Percentiles rank a stretch among this genome's conserved stretches.
These are phyloP conservation scores for Parotia lawesii DNA, from an alignment of 2,113 vertebrate species.

Conservation along the genomic window DNA sequence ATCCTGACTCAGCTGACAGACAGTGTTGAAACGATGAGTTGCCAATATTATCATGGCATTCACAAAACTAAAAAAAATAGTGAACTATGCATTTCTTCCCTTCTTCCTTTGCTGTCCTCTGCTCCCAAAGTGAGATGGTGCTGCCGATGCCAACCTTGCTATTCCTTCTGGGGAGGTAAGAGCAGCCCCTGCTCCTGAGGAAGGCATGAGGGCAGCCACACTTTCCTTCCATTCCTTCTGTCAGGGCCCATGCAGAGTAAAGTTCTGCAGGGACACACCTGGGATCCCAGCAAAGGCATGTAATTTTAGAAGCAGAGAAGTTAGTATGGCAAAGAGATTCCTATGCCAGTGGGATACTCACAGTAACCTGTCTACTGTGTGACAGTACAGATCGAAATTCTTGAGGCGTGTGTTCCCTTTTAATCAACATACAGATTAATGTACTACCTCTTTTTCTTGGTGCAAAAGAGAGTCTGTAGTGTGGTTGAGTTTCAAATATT, in stretches of 20 bases:
- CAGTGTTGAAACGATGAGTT: background rate
- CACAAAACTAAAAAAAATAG: background rate
- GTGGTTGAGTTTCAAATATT: slow-evolving; percentile 9
- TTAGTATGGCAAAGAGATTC: background rate
- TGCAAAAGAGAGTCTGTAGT: background rate
- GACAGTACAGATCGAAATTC: background rate
- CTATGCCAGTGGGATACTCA: background rate
- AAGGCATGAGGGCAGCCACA: background rate
- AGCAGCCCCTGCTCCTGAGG: rapidly evolving
- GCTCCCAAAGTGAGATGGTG: background rate
- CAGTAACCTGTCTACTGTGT: background rate
- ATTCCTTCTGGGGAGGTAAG: background rate
- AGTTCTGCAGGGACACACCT: background rate
- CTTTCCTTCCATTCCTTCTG: background rate
- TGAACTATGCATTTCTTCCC: background rate
- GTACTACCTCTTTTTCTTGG: background rate
- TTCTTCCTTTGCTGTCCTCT: background rate
- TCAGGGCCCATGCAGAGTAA: background rate
- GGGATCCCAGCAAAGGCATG: background rate
- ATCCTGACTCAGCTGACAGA: background rate
- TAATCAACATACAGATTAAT: background rate
- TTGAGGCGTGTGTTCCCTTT: background rate
- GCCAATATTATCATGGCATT: background rate
- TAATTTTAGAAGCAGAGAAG: background rate
- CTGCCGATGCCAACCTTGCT: background rate